Conservation (phyloP, 2,888 invertebrate species). For the Campaea margaritaria region DNA sequence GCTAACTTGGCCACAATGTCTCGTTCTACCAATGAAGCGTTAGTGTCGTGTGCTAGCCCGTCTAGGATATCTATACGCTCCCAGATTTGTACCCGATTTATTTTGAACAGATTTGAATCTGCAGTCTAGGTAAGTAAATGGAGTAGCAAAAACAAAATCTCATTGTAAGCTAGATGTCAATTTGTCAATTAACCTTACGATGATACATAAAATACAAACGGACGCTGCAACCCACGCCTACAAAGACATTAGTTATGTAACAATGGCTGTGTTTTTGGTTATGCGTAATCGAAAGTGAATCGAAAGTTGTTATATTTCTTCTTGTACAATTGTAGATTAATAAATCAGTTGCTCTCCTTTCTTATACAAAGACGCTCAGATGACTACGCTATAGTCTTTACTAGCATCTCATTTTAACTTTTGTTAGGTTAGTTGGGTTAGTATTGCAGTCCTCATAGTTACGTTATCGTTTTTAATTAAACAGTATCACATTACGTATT, state of each 20-base stretch:
- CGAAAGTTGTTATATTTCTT: constrained; percentile 30
- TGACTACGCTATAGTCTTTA: neutral
- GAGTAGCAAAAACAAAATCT: neutral
- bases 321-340: constrained; percentile 23
- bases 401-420: too few species aligned
- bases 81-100: constrained; percentile 47
- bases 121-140: too few species aligned
- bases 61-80: constrained; percentile 54
- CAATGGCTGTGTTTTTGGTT: constrained; percentile 23
- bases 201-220: constrained; percentile 14
- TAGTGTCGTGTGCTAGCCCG: constrained; percentile 51
- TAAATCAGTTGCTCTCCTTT: constrained; percentile 22
- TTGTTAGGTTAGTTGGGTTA: too few species aligned
- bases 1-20: constrained; percentile 59
- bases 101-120: constrained; percentile 1
- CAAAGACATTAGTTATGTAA: constrained; percentile 25
- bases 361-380: constrained; percentile 14
- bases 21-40: constrained; percentile 62
- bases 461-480: neutral
- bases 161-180: neutral
- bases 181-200: neutral
- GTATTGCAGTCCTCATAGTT: too few species aligned
- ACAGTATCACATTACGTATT: neutral
- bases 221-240: constrained; percentile 21
- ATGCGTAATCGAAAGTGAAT: constrained; percentile 35